Percentiles rank a stretch among this genome's conserved stretches.
These are phyloP conservation scores for Allophyes oxyacanthae DNA, from an alignment of 2,888 invertebrate genomes.

Conservation along the genomic window DNA sequence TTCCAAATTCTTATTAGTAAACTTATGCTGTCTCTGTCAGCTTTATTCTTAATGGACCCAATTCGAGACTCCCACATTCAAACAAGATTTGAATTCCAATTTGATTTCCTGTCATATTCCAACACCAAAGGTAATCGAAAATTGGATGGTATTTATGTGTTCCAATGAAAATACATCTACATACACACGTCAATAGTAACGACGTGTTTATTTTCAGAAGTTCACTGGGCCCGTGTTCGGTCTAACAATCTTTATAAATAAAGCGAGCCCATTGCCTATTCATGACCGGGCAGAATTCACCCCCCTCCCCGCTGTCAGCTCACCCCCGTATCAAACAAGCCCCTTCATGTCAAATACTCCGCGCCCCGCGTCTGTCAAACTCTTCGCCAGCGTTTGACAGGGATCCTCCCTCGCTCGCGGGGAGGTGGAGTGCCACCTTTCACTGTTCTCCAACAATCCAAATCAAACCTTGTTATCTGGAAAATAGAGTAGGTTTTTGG, in stretches of 20 bases:
- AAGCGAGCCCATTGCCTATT: slow-evolving; percentile 89
- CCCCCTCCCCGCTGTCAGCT: slow-evolving; percentile 78
- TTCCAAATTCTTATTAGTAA: slow-evolving; percentile 14
- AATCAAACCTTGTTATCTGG: slow-evolving; percentile 50
- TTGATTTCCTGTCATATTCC: slow-evolving; percentile 23
- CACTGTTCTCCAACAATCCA: slow-evolving; percentile 34
- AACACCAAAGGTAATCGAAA: slow-evolving; percentile 33
- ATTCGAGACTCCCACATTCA: slow-evolving; percentile 27
- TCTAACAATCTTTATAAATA: slow-evolving; percentile 88
- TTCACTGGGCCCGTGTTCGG: slow-evolving; percentile 81
- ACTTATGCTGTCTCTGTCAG: too few relatives aligned
- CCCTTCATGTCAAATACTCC: slow-evolving; percentile 90
- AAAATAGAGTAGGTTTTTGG: slow-evolving; percentile 58
- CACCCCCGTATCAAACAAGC: slow-evolving; percentile 89
- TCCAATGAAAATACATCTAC: slow-evolving; percentile 45
- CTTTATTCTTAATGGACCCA: slow-evolving; percentile 37
- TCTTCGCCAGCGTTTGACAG: slow-evolving; percentile 89
- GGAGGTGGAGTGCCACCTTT: slow-evolving; percentile 85
- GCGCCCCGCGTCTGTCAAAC: slow-evolving; percentile 89
- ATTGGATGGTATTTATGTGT: slow-evolving; percentile 36
- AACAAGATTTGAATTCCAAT: slow-evolving; percentile 43
- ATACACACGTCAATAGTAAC: slow-evolving; percentile 66
- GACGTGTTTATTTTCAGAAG: slow-evolving; percentile 83
- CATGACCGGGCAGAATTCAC: slow-evolving; percentile 88
- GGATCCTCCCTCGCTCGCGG: slow-evolving; percentile 87